Conservation (phyloP, 2,113 vertebrate genomes). For the Marmota flaviventris region DNA sequence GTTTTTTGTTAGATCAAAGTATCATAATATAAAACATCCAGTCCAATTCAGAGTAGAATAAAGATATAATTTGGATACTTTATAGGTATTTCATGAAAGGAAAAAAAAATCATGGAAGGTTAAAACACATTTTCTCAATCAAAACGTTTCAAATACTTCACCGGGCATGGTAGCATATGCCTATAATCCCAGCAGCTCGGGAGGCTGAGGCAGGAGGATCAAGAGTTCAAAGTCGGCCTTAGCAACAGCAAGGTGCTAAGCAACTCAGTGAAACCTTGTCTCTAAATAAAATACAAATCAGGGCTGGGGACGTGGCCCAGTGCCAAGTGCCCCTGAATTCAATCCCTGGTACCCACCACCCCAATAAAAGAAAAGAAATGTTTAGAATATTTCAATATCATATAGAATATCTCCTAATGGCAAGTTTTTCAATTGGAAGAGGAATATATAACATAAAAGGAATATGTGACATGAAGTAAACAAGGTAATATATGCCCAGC, state of each 20-base stretch:
- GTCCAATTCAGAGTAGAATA: background rate
- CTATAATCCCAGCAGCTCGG: no score
- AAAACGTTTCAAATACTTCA: background rate
- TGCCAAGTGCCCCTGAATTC: no score
- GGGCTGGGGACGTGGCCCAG: no score
- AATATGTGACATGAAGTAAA: background rate
- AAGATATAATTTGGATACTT: background rate
- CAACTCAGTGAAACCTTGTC: no score
- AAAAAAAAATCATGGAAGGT: background rate
- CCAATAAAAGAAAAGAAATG: background rate
- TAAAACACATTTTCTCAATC: conserved; percentile 33
- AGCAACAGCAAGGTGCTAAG: no score
- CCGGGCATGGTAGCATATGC: no score
- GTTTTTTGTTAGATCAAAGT: background rate
- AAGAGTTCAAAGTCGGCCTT: no score
- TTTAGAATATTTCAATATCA: conserved; percentile 16
- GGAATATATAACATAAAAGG: background rate
- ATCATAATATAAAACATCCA: conserved; percentile 21
- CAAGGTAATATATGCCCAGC: background rate
- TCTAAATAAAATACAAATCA: no score
- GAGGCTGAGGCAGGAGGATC: no score
- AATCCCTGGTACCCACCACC: no score
- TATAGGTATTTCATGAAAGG: background rate
- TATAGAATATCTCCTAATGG: background rate
- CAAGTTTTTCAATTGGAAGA: conserved; percentile 33